Percentiles rank a stretch among this genome's conserved stretches.
Evolutionary conservation across 2,113 vertebrate species (phyloP).

Genomic region (Rhipidura dahli): DNA sequence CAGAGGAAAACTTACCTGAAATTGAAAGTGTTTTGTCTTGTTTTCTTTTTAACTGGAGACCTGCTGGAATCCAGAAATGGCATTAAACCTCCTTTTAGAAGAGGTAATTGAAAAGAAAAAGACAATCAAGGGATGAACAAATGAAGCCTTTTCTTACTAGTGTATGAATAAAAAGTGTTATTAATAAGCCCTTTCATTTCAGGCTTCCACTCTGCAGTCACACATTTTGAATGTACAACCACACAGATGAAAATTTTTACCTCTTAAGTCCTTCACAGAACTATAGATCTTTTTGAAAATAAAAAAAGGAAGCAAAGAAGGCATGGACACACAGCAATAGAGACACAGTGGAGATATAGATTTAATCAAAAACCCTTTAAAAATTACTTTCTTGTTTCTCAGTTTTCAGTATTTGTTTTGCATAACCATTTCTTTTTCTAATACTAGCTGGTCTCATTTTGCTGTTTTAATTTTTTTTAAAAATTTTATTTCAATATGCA

Average conservation of each 20-base stretch:
- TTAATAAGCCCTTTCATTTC: slow-evolving; percentile 28
- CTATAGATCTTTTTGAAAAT: neutral
- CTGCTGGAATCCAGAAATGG: neutral
- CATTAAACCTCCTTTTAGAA: neutral
- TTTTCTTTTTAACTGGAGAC: neutral
- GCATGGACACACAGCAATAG: neutral
- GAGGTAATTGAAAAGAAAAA: slow-evolving; percentile 35
- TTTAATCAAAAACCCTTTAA: neutral
- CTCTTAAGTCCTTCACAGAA: neutral
- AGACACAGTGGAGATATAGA: neutral
- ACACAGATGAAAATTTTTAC: neutral
- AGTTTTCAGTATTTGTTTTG: neutral
- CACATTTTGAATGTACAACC: neutral
- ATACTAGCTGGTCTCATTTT: neutral
- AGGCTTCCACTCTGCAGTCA: neutral
- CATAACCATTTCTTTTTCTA: neutral
- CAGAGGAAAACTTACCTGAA: neutral
- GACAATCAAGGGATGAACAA: neutral
- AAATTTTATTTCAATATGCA: neutral
- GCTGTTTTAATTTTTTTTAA: neutral
- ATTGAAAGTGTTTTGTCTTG: neutral
- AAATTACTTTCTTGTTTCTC: neutral
- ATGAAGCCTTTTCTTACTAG: slow-evolving; percentile 7
- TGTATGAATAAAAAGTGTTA: slow-evolving; percentile 25
- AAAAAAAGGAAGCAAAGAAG: neutral